phyloP scores from a whole-genome alignment of 2,888 invertebrate genomes.

The Scaptomyza caliginosa region DNA sequence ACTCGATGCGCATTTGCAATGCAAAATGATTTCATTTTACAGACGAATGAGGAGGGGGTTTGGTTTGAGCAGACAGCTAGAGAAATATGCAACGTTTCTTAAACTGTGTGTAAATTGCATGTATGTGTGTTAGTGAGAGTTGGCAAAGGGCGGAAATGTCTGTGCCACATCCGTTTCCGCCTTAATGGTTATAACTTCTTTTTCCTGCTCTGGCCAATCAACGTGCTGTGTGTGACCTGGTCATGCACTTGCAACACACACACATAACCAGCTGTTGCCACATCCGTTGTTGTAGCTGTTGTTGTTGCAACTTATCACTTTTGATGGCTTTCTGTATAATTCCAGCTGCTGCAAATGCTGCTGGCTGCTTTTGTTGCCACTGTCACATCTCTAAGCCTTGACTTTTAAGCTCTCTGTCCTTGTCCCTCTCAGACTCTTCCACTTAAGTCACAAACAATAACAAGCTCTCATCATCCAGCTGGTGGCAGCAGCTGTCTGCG shows the following conservation, averaged over 20 bases:
- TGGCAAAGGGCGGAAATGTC: constrained; percentile 64
- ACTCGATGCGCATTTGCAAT: constrained; percentile 55
- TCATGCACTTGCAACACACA: constrained; percentile 25
- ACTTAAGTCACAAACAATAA: constrained; percentile 53
- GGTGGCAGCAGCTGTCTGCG: constrained; percentile 24
- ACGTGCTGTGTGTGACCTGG: constrained; percentile 56
- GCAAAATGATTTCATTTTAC: constrained; percentile 70
- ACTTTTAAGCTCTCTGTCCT: constrained; percentile 10
- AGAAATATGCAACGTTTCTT: constrained; percentile 42
- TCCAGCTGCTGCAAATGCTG: constrained; percentile 41
- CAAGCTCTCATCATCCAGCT: constrained; percentile 32
- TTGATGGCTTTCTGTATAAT: constrained; percentile 34
- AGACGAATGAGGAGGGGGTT: constrained; percentile 6
- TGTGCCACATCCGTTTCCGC: constrained; percentile 75
- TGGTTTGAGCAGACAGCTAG: constrained; percentile 15
- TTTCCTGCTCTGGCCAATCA: constrained; percentile 72
- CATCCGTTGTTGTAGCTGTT: constrained; percentile 26
- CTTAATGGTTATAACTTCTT: constrained; percentile 74
- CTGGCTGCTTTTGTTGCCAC: constrained; percentile 38
- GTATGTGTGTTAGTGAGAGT: constrained; percentile 26
- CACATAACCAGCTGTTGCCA: constrained; percentile 49
- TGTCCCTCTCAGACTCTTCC: background rate
- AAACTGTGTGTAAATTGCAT: constrained; percentile 46
- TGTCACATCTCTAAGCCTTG: constrained; percentile 26
- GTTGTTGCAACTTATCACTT: constrained; percentile 56